A percentile compares a stretch with the other conserved stretches of the same genome.
These are phyloP conservation scores for Distichodus sexfasciatus DNA, from an alignment of 2,797 vertebrate genomes.

Conservation along the genomic window DNA sequence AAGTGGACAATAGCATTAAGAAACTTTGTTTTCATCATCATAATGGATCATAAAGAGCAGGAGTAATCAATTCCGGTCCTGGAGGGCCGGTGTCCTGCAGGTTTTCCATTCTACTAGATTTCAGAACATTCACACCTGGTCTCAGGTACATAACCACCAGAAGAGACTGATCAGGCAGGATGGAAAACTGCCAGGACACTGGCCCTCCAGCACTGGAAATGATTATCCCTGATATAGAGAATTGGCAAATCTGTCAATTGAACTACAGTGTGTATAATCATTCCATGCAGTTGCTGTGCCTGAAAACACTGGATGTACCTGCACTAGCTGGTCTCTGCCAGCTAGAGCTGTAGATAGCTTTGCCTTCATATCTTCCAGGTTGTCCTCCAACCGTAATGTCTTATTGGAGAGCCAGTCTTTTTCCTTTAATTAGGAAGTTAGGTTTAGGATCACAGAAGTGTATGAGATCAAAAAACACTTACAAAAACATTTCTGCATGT, in stretches of 20 bases:
- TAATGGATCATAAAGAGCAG: no score
- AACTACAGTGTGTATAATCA: no score
- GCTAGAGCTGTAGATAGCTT: constrained; percentile 55
- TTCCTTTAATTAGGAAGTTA: constrained; percentile 69
- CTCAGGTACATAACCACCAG: no score
- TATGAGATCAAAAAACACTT: background rate
- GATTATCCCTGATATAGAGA: no score
- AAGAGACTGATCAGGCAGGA: no score
- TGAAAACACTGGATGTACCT: constrained; percentile 58
- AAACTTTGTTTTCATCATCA: background rate
- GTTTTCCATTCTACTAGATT: no score
- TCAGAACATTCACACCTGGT: no score
- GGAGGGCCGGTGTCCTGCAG: no score
- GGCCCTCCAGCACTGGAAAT: no score
- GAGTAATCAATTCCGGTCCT: no score
- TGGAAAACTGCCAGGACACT: no score
- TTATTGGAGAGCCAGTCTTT: constrained; percentile 70
- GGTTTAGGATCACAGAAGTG: background rate
- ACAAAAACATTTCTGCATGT: background rate
- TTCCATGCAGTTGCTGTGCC: background rate
- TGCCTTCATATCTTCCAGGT: constrained; percentile 62
- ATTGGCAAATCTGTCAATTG: no score
- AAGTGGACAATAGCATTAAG: background rate
- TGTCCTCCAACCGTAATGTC: constrained; percentile 65
- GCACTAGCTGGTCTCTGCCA: constrained; percentile 62